These are phyloP conservation scores for Bimastos eiseni DNA, from an alignment of 2,888 invertebrate species.

Conservation along the genomic window DNA sequence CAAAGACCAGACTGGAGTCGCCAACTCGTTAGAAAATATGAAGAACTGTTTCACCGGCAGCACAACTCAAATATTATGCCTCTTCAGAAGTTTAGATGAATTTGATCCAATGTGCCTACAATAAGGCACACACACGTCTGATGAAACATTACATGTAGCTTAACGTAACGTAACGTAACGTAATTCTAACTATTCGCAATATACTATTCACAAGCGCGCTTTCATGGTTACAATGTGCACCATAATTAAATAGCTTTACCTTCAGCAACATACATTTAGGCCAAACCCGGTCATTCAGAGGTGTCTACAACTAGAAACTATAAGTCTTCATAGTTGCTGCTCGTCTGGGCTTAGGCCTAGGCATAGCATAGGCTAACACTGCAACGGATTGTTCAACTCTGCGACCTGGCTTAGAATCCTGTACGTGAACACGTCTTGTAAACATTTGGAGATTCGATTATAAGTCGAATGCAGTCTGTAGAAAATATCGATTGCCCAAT, in stretches of 20 bases:
- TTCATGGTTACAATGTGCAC: not conserved
- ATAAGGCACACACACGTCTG: not conserved
- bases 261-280: no score
- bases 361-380: no score
- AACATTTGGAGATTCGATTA: not conserved
- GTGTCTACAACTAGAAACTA: no score
- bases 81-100: not conserved
- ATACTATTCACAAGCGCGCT: no score
- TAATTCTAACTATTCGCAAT: no score
- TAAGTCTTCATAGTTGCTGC: not conserved
- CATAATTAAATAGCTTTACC: not conserved
- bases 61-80: not conserved
- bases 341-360: not conserved
- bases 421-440: not conserved
- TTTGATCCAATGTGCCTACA: not conserved
- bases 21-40: not conserved
- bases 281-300: no score
- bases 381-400: not conserved
- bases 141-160: no score
- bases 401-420: not conserved
- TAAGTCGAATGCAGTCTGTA: not conserved
- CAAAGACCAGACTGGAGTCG: not conserved
- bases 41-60: not conserved
- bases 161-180: no score
- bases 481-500: not conserved